These are phyloP conservation scores for Eristalis intricaria DNA, from an alignment of 2,888 invertebrate genomes.

Conservation along the genomic window DNA sequence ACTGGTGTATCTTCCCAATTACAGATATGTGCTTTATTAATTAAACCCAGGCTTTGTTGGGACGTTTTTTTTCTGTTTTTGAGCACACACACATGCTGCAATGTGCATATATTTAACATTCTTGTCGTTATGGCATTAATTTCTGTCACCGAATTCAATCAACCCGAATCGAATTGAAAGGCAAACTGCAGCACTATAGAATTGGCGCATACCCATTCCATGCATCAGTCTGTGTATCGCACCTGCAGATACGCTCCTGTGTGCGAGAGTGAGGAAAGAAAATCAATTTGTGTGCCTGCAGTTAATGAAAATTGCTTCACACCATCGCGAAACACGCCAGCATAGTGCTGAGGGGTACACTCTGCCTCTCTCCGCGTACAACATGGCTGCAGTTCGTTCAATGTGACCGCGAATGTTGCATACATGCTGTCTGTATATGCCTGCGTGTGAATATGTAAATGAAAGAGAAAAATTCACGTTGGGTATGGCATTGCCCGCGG, in stretches of 20 bases:
- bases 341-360: conserved; percentile 5
- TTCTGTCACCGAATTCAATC: conserved; percentile 63
- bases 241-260: background rate
- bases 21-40: conserved; percentile 51
- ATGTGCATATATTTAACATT: conserved; percentile 4
- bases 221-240: background rate
- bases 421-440: background rate
- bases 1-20: conserved; percentile 49
- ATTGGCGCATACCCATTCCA: background rate
- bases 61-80: background rate
- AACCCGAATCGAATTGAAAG: conserved; percentile 54
- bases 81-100: background rate
- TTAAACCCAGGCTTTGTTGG: conserved; percentile 4
- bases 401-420: background rate
- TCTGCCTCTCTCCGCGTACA: background rate
- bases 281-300: conserved; percentile 52
- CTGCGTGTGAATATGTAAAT: background rate
- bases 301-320: conserved; percentile 66
- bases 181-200: conserved; percentile 33
- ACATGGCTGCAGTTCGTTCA: background rate
- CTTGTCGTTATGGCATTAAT: conserved; percentile 37
- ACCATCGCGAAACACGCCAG: conserved; percentile 12
- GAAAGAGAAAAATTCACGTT: background rate
- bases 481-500: background rate
- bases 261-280: conserved; percentile 6